Evolutionary conservation across 2,888 invertebrate species (phyloP).

Genomic region (Pelosia muscerda): DNA sequence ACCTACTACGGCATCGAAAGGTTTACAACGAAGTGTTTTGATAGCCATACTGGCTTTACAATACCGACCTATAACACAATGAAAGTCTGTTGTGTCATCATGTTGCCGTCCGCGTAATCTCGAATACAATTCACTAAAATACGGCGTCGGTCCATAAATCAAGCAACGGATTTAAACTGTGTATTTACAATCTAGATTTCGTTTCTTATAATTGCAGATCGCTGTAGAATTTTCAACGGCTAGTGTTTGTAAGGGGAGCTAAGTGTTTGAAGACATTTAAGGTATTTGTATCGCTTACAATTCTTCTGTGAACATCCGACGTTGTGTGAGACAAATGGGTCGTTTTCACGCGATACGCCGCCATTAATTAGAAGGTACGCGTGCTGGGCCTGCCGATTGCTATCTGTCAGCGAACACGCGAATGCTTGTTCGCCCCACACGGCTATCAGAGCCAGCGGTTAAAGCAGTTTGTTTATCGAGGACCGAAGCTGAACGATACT

Average conservation of each 20-base stretch:
- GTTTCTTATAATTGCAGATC: constrained; percentile 78
- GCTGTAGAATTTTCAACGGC: constrained; percentile 66
- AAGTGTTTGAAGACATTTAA: constrained; percentile 82
- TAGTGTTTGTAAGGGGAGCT: constrained; percentile 55
- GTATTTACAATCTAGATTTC: constrained; percentile 69
- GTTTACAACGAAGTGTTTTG: background rate
- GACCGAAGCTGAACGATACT: constrained; percentile 11
- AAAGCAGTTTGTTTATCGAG: constrained; percentile 31
- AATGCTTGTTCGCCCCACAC: constrained; percentile 62
- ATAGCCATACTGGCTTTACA: no score
- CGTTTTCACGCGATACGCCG: constrained; percentile 77
- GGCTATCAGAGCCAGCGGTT: constrained; percentile 34
- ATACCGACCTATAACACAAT: background rate
- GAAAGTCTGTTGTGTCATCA: background rate
- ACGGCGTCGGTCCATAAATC: constrained; percentile 51
- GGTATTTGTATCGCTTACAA: constrained; percentile 83
- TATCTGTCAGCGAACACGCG: constrained; percentile 82
- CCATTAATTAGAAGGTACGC: constrained; percentile 82
- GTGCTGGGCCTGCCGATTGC: constrained; percentile 73
- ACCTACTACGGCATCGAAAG: no score
- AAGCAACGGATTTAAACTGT: constrained; percentile 59
- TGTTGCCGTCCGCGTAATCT: constrained; percentile 21
- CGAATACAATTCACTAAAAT: constrained; percentile 39
- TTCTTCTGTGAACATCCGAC: constrained; percentile 83
- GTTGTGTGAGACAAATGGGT: constrained; percentile 76